These are phyloP conservation scores for Xanthorhoe designata DNA, from an alignment of 2,888 invertebrate genomes.

Conservation along the genomic window DNA sequence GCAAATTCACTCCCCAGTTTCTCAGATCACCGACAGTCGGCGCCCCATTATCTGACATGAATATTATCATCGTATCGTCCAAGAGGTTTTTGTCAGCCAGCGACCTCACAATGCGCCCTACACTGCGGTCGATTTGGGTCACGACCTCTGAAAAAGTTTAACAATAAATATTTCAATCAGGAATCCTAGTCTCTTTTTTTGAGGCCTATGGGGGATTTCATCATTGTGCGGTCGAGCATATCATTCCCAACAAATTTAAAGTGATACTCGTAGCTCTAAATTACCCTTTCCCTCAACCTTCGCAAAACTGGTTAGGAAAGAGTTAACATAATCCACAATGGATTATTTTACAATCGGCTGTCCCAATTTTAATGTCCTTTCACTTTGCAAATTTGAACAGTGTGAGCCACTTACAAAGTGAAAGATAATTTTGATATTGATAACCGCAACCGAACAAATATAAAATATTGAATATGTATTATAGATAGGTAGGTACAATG, in stretches of 20 bases:
- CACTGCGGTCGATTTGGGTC: slow-evolving; percentile 91
- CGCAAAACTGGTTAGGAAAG: slow-evolving; percentile 38
- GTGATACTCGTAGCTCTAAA: slow-evolving; percentile 31
- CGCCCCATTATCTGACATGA: slow-evolving; percentile 96
- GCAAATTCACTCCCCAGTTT: slow-evolving; percentile 92
- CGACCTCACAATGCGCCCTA: slow-evolving; percentile 90
- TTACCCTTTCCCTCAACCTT: slow-evolving; percentile 39
- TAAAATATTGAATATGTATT: no score
- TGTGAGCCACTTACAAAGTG: neutral
- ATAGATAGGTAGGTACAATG: no score
- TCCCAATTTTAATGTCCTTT: slow-evolving; percentile 35
- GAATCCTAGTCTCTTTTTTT: slow-evolving; percentile 12
- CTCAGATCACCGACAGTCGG: slow-evolving; percentile 90
- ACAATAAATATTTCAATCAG: slow-evolving; percentile 24
- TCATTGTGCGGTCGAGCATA: slow-evolving; percentile 20
- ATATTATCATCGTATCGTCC: slow-evolving; percentile 93
- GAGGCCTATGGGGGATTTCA: slow-evolving; percentile 8
- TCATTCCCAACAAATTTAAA: slow-evolving; percentile 25
- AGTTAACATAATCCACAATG: slow-evolving; percentile 24
- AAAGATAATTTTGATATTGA: neutral
- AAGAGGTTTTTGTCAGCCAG: slow-evolving; percentile 89
- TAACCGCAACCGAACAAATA: no score
- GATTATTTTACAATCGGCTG: slow-evolving; percentile 24
- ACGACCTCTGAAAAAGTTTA: slow-evolving; percentile 84
- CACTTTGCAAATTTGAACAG: slow-evolving; percentile 23